phyloP scores from a whole-genome alignment of 2,888 invertebrate species.

The Nebria salina region DNA sequence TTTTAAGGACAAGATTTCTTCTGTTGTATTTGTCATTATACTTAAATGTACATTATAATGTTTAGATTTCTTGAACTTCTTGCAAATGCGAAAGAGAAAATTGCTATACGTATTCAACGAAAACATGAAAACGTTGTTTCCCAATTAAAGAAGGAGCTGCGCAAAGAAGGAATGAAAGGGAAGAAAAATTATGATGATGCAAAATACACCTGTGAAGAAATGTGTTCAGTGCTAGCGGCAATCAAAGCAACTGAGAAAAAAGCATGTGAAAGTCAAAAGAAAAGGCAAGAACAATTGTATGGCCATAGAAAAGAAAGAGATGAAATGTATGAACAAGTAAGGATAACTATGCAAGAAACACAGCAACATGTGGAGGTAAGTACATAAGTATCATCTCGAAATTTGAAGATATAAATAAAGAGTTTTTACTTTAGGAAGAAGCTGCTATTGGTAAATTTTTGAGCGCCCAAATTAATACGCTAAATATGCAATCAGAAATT shows the following conservation, averaged over 20 bases:
- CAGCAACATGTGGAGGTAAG: constrained; percentile 58
- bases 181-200: constrained; percentile 54
- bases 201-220: constrained; percentile 30
- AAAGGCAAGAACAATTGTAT: constrained; percentile 53
- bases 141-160: constrained; percentile 60
- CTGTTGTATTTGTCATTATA: neutral
- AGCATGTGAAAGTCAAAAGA: constrained; percentile 49
- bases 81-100: constrained; percentile 58
- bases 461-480: constrained; percentile 58
- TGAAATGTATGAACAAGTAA: constrained; percentile 58
- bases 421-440: constrained; percentile 54
- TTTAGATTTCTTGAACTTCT: constrained; percentile 57
- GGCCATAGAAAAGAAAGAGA: constrained; percentile 54
- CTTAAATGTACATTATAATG: neutral
- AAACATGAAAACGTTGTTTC: constrained; percentile 59
- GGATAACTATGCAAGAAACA: constrained; percentile 56
- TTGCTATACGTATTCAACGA: constrained; percentile 58
- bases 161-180: constrained; percentile 58
- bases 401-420: neutral
- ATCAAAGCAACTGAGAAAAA: constrained; percentile 55
- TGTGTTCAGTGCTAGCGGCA: constrained; percentile 51
- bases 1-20: too few relatives aligned
- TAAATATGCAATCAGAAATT: constrained; percentile 57
- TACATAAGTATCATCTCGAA: neutral
- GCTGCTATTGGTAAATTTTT: constrained; percentile 58